phyloP scores from a whole-genome alignment of 2,113 vertebrate species.

The Tupaia chinensis region DNA sequence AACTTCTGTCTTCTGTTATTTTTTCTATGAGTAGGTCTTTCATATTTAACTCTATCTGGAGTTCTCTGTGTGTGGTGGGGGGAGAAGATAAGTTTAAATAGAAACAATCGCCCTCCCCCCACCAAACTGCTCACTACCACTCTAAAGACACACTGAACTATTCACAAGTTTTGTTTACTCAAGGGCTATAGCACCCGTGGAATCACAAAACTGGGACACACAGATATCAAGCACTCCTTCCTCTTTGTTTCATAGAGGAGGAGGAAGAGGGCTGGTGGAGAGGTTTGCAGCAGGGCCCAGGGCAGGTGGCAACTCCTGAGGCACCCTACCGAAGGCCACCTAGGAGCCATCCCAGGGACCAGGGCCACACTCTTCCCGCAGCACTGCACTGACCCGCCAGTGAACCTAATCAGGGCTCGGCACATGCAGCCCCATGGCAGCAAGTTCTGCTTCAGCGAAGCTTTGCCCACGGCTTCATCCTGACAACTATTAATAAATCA shows the following conservation, averaged over 20 bases:
- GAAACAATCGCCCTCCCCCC: background rate
- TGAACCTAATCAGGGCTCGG: background rate
- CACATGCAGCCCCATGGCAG: background rate
- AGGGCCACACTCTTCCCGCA: background rate
- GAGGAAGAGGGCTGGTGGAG: background rate
- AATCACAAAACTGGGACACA: background rate
- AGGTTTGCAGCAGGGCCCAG: background rate
- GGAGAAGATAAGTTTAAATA: background rate
- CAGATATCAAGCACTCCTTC: background rate
- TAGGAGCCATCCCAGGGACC: background rate
- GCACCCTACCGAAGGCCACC: background rate
- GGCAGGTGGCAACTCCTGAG: background rate
- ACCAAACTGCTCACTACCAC: background rate
- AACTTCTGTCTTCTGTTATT: background rate
- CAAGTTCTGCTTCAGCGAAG: background rate
- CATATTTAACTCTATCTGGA: conserved; percentile 33
- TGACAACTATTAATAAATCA: background rate
- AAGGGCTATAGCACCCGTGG: background rate
- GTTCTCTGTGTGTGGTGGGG: background rate
- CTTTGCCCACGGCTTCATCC: background rate
- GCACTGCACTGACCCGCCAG: background rate
- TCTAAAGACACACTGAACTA: background rate
- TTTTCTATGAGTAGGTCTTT: conserved; percentile 5
- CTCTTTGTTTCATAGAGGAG: background rate
- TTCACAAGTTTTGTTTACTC: conserved; percentile 11